Evolutionary conservation across 1,140 invertebrate species (phyloP).

Genomic region (Aphelenchoides besseyi): DNA sequence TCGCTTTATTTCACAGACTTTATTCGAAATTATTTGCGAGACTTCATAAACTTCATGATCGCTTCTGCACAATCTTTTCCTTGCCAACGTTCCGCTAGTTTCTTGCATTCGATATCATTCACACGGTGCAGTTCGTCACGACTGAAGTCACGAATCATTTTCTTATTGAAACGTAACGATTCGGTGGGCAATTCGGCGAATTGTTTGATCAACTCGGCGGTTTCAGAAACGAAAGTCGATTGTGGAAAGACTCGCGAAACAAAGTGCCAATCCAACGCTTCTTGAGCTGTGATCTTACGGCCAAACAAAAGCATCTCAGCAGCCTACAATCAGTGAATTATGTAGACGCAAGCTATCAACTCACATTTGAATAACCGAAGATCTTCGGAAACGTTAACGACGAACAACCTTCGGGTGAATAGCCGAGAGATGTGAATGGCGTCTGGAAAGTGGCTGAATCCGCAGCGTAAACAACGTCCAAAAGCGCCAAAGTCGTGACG

Average conservation of each 20-base stretch:
- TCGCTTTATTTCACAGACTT: not conserved
- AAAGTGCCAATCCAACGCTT: conserved; percentile 73
- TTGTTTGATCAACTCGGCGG: conserved; percentile 24
- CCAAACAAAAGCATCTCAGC: conserved; percentile 77
- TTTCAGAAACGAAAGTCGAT: conserved; percentile 67
- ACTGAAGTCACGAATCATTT: conserved; percentile 65
- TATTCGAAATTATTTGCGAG: conserved; percentile 42
- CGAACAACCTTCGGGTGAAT: conserved; percentile 79
- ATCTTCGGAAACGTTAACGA: conserved; percentile 77
- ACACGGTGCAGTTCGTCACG: conserved; percentile 66
- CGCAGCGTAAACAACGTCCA: conserved; percentile 83
- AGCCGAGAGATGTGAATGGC: conserved; percentile 76
- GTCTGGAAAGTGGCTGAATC: conserved; percentile 79
- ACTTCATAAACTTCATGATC: conserved; percentile 67
- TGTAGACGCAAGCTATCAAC: conserved; percentile 15
- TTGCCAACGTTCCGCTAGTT: conserved; percentile 68
- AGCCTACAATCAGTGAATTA: conserved; percentile 67
- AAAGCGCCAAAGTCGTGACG: conserved; percentile 77
- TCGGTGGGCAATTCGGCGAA: conserved; percentile 56
- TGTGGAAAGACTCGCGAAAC: conserved; percentile 72
- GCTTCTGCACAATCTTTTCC: conserved; percentile 69
- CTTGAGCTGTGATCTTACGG: conserved; percentile 73
- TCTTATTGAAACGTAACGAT: conserved; percentile 68
- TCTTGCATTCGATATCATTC: conserved; percentile 68
- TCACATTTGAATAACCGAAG: conserved; percentile 74